Base-by-base conservation (phyloP, 2,113 vertebrate species). In the Spea bombifrons region DNA sequence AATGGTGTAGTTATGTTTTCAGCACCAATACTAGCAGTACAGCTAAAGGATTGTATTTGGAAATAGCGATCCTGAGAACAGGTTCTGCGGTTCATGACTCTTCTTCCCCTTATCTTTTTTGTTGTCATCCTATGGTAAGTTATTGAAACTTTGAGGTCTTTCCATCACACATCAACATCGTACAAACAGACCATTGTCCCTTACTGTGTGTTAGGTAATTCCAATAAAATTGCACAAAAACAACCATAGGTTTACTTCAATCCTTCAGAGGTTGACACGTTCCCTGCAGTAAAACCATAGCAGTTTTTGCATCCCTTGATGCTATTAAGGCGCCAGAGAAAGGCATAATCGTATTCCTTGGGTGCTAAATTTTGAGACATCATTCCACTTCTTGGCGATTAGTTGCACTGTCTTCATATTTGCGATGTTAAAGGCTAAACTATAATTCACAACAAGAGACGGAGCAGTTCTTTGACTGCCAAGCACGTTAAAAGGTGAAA, bases 361-460 rank as follows among this genome's bases (percentile, higher is more conserved):
- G 69, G 43, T 43, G 69, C 4, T 16, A 53, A 53, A 30, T 30
- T 30, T 46, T 16, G 5, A 65, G 59, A 30, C 16, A n/a, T 16
- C 48, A 57, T 30, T 59, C 57, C 5, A 44, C 49, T 43, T n/a
- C 67, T 17, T 49, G 65, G 4, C 61, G 5, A 15, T 64, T 61
- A 64, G 75, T 61, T 76, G 4, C 48, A 13, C n/a, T 73, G 76
- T 17, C 16, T 64, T 49, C 69, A 8, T 47, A 46, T 67, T 46
- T 66, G 43, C 67, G 71, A 30, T 73, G 69, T 52, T 71, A 53
- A 53, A 71, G 30, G 44, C 71, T 80, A 66, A 73, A 43, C 64
- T 73, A 80, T 57, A 46, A 53, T 57, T 73, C 45, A 79, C 65
- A 53, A 71, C 66, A 65, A 59, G 77, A 73, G 67, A 80, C 44